A percentile compares a stretch with the other conserved stretches of the same genome.
phyloP scores from a whole-genome alignment of 1,140 invertebrate genomes.

The Nylanderia fulva region DNA sequence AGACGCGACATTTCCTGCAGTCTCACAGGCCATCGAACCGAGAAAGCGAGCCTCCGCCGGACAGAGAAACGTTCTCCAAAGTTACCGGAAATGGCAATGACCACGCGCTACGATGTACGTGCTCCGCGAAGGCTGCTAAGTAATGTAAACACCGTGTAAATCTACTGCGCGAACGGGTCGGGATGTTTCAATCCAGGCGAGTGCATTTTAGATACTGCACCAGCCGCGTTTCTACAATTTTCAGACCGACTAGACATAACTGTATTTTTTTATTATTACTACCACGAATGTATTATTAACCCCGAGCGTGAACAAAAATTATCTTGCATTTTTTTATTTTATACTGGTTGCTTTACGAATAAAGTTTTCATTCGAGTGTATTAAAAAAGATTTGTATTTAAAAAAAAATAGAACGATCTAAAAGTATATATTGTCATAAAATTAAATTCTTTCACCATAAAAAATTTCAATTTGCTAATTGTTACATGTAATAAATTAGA shows the following conservation, averaged over 20 bases:
- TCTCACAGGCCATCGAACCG: constrained; percentile 45
- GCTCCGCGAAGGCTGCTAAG: constrained; percentile 72
- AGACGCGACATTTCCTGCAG: constrained; percentile 79
- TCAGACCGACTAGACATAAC: not conserved
- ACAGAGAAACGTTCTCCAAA: constrained; percentile 58
- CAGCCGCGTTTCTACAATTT: constrained; percentile 15
- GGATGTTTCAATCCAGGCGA: constrained; percentile 34
- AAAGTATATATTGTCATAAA: not conserved
- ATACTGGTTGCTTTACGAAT: not conserved
- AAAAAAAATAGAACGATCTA: not conserved
- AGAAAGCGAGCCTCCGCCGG: constrained; percentile 2
- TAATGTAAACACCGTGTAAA: constrained; percentile 81
- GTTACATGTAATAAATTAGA: not conserved
- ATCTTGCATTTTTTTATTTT: not conserved
- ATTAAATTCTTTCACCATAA: not conserved
- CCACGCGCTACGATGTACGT: constrained; percentile 46
- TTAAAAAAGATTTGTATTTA: too few relatives aligned
- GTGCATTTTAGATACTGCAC: constrained; percentile 33
- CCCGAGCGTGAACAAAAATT: not conserved
- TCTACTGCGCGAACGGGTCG: constrained; percentile 51
- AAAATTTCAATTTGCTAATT: not conserved
- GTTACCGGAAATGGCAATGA: constrained; percentile 47
- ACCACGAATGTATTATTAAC: not conserved
- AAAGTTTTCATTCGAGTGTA: not conserved
- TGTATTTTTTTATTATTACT: not conserved